Base-by-base conservation (phyloP, 2,888 invertebrate species). In the Drosophila prostipennis region DNA sequence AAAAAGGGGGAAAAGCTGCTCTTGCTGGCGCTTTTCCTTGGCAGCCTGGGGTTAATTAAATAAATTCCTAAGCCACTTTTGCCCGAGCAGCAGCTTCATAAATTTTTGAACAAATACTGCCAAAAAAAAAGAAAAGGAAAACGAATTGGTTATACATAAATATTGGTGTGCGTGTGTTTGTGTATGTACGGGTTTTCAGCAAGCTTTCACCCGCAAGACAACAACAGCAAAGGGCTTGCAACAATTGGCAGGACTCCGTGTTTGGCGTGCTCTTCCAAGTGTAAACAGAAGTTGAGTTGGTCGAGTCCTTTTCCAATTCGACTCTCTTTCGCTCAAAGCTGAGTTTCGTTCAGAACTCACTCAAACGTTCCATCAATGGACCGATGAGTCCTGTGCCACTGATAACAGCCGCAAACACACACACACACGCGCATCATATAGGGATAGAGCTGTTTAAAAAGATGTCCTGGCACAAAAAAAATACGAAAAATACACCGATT, bases 171-270 rank as follows among this genome's bases (percentile, higher is more conserved):
- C 32, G 14, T 34, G 39, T 55, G 48, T 37, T 16, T 40, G 29
- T 53, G 53, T 74, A 51, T 67, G 61, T 53, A 65, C 61, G 73
- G 63, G 72, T 72, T 68, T 52, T 70, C 26, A 36, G 54, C 37
- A 71, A 74, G 74, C 76, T 77, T 76, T 78, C 72, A 40, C 23
- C 53, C 43, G 57, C 57, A 58, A 58, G 57, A 56, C 54, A 69
- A 45, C 58, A 70, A 56, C 54, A 69, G 61, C 51, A 73, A 57
- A 61, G 58, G 49, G 82, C 65, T 88, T 86, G 89, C 89, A 89
- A 89, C 89, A 89, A 89, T 89, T 89, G 89, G 88, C 86, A 87
- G 88, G 61, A 60, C 88, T 78, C 73, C 76, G 51, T 54, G 51
- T 54, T 71, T 59, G 32, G 55, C 58, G 53, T 77, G 73, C 60